Conservation (phyloP, 2,113 vertebrate genomes). For the Hemiprocne comata region DNA sequence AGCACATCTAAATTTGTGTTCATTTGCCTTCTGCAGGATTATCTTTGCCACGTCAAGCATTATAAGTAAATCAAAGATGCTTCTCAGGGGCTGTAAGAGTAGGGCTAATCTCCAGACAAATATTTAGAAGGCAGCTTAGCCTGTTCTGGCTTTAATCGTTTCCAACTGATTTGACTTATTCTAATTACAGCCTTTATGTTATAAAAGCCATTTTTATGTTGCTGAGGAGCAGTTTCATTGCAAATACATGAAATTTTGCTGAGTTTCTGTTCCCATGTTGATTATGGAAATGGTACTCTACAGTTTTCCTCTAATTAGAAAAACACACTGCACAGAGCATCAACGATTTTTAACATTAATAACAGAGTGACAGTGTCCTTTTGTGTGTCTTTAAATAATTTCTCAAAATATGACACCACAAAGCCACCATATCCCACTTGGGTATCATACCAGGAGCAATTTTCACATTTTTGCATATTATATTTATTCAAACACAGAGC, state of each 20-base stretch:
- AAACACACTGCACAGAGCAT: conserved; percentile 77
- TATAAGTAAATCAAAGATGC: conserved; percentile 81
- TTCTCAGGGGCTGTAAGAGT: conserved; percentile 75
- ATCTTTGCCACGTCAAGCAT: conserved; percentile 75
- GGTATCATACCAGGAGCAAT: not conserved
- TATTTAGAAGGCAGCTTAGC: conserved; percentile 82
- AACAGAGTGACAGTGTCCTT: conserved; percentile 69
- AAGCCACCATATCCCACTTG: conserved; percentile 8
- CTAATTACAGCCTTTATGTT: conserved; percentile 85
- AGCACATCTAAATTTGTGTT: conserved; percentile 79
- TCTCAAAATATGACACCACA: conserved; percentile 45
- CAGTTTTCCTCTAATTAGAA: conserved; percentile 82
- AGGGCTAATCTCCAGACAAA: conserved; percentile 83
- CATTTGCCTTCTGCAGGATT: conserved; percentile 77
- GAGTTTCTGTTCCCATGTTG: conserved; percentile 78
- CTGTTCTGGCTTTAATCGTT: conserved; percentile 80
- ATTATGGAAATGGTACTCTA: conserved; percentile 79
- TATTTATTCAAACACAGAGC: conserved; percentile 16
- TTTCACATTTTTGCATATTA: conserved; percentile 35
- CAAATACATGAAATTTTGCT: conserved; percentile 81
- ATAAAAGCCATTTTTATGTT: conserved; percentile 84
- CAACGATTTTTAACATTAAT: conserved; percentile 80
- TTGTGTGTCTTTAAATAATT: conserved; percentile 67
- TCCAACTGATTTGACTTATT: conserved; percentile 88
- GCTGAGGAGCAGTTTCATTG: conserved; percentile 77